phyloP scores from a whole-genome alignment of 2,113 vertebrate species.

The Oriolus oriolus region DNA sequence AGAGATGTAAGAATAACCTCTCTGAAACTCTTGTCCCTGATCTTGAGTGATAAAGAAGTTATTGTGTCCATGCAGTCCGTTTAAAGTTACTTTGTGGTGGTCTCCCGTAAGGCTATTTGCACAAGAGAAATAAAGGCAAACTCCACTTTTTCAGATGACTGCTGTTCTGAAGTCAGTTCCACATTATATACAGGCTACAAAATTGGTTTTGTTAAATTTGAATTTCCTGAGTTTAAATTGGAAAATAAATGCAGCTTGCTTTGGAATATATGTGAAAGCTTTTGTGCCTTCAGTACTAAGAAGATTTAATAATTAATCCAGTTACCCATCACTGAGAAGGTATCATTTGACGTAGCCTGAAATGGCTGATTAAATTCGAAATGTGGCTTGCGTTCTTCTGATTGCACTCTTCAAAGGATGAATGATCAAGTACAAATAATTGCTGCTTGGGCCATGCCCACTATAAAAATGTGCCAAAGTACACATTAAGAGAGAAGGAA shows the following conservation, averaged over 20 bases:
- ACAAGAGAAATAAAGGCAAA: neutral
- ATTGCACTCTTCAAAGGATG: neutral
- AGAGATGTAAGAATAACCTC: neutral
- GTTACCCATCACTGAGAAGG: neutral
- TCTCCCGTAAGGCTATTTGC: neutral
- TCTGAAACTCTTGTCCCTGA: neutral
- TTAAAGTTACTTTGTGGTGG: neutral
- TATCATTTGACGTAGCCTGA: neutral
- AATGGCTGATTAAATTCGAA: neutral
- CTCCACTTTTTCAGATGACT: neutral
- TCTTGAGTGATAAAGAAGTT: neutral
- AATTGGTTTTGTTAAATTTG: neutral
- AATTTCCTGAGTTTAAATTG: neutral
- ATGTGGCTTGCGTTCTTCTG: neutral
- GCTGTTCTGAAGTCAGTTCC: neutral
- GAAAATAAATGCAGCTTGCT: neutral
- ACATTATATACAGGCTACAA: neutral
- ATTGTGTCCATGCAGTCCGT: neutral
- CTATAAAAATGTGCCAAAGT: constrained; percentile 36
- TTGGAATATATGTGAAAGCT: neutral
- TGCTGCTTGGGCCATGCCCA: neutral
- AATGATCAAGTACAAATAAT: constrained; percentile 11
- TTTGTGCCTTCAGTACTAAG: neutral
- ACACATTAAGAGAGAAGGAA: neutral
- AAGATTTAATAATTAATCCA: constrained; percentile 34